phyloP scores from a whole-genome alignment of 2,113 vertebrate genomes.

The Malurus cyaneus region DNA sequence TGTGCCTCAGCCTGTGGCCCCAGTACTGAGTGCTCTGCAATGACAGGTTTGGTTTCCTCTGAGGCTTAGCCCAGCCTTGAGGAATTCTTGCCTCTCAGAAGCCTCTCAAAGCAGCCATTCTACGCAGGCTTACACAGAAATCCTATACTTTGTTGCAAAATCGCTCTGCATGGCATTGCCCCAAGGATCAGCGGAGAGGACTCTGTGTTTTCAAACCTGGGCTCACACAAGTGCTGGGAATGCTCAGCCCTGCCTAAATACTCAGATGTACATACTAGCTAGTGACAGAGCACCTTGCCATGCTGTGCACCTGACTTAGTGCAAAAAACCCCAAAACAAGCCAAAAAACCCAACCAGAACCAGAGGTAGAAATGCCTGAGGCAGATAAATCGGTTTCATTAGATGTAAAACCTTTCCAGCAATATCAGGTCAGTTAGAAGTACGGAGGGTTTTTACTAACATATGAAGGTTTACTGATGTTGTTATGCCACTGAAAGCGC shows the following conservation, averaged over 20 bases:
- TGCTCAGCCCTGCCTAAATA: neutral
- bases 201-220: neutral
- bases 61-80: neutral
- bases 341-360: neutral
- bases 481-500: neutral
- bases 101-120: neutral
- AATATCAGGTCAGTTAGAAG: neutral
- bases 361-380: neutral
- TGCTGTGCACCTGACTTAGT: neutral
- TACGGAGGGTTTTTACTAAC: neutral
- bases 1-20: neutral
- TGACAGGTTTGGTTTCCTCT: neutral
- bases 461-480: no score
- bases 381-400: neutral
- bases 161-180: neutral
- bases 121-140: neutral
- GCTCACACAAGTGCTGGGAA: neutral
- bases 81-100: neutral
- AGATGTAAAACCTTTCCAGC: neutral
- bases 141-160: neutral
- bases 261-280: neutral
- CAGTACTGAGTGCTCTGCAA: neutral
- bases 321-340: neutral
- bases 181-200: neutral
- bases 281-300: neutral